Base-by-base conservation (phyloP, 2,113 vertebrate genomes). In the Platichthys stellatus region DNA sequence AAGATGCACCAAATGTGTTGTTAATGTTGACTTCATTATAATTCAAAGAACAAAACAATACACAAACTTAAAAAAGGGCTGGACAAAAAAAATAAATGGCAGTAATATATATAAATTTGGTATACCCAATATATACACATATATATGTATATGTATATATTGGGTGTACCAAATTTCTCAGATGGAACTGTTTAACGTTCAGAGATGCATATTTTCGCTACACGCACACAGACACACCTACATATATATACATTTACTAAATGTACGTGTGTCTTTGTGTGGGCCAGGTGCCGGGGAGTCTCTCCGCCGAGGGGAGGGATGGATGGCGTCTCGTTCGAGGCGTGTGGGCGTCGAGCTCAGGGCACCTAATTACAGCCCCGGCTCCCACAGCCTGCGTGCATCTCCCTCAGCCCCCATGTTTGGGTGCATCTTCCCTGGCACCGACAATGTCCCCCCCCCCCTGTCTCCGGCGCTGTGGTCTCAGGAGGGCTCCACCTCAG, bases 351-450 rank as follows among this genome's bases (percentile, higher is more conserved):
- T 90, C 68, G 58, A 83, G 84, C 89, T 86, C 84, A 72, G 86
- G 90, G 84, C 87, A 81, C 81, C 88, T 93, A 93, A 92, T 92
- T 91, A 90, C 88, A 90, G 84, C 86, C 73, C 63, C 21, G 72
- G 84, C 83, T 87, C 82, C 86, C 72, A 21, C 79, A 74, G 90
- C 78, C 75, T 40, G 85, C 82, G 56, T 75, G 75, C 53, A 40
- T 80, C 74, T 92, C 89, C 88, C 82, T 69, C 70, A 58, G 85
- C 83, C 82, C 82, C 80, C 72, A 13, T 92, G 89, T 92, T 92
- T 93, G 91, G 92, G 88, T 91, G 92, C 90, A 71, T 90, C 83
- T 76, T 89, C 69, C 72, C 73, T 82, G 78, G 87, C 74, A 83
- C 76, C 82, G 87, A 86, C 71, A 84, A 90, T 74, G 71, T 58